These are phyloP conservation scores for Torymus tubicola DNA, from an alignment of 2,888 invertebrate species.

Conservation along the genomic window DNA sequence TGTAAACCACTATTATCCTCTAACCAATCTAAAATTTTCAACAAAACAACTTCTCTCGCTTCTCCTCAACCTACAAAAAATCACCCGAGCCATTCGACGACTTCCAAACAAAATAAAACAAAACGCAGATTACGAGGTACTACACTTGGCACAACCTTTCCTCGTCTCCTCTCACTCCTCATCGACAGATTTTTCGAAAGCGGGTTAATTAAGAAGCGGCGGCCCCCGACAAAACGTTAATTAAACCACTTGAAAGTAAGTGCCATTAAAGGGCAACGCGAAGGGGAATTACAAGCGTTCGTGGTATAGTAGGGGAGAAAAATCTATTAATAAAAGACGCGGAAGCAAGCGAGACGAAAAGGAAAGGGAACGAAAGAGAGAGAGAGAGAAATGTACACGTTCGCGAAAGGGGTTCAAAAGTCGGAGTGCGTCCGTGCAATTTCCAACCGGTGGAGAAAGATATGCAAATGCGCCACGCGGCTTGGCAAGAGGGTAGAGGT, in stretches of 20 bases:
- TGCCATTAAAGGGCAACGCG: constrained; percentile 69
- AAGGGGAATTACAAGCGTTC: constrained; percentile 67
- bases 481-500: constrained; percentile 60
- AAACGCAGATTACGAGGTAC: no score
- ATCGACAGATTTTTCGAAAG: constrained; percentile 70
- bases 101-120: no score
- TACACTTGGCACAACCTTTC: no score
- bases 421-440: constrained; percentile 66
- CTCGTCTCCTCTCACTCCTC: constrained; percentile 41
- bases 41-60: no score
- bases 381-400: no score
- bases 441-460: constrained; percentile 72
- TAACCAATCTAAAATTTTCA: no score
- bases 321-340: constrained; percentile 57
- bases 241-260: constrained; percentile 71
- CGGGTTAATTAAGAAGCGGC: constrained; percentile 70
- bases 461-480: constrained; percentile 70
- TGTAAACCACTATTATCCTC: no score
- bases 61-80: no score
- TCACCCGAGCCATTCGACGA: no score
- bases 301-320: constrained; percentile 39
- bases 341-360: constrained; percentile 9
- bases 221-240: constrained; percentile 69
- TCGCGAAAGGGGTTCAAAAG: constrained; percentile 67
- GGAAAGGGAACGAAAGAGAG: constrained; percentile 53